Conservation (phyloP, 2,888 invertebrate genomes). For the Mesochorus sp. region DNA sequence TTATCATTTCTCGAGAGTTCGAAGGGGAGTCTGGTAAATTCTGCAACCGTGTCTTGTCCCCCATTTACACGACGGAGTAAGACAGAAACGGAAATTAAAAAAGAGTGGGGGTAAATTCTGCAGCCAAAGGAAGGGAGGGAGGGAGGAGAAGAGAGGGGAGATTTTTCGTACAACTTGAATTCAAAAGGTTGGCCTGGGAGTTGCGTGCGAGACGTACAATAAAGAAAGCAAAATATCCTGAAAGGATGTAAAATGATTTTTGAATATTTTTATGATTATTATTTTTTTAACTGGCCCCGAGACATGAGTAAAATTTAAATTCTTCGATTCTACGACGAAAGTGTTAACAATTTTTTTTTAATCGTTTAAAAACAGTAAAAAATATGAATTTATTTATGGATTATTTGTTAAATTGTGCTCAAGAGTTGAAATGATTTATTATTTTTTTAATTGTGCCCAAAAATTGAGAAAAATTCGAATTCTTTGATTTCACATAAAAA, state of each 20-base stretch:
- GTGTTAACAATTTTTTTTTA: too few relatives aligned
- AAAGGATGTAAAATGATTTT: neutral
- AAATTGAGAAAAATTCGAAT: too few relatives aligned
- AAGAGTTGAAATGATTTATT: too few relatives aligned
- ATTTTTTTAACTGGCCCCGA: too few relatives aligned
- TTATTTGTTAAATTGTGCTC: too few relatives aligned
- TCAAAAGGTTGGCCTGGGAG: conserved; percentile 34
- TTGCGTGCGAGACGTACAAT: conserved; percentile 27
- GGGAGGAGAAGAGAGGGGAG: neutral
- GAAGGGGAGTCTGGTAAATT: neutral
- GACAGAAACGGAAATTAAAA: too few relatives aligned
- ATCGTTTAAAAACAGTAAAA: too few relatives aligned
- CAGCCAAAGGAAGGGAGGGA: neutral
- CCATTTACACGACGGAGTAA: neutral
- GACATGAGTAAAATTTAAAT: too few relatives aligned
- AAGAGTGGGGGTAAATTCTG: neutral
- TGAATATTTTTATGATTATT: neutral
- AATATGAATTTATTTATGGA: too few relatives aligned
- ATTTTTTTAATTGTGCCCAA: too few relatives aligned
- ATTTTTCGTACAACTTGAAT: conserved; percentile 14
- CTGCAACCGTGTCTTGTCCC: conserved; percentile 1
- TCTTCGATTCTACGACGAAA: too few relatives aligned
- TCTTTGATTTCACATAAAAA: too few relatives aligned
- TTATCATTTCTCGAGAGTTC: neutral
- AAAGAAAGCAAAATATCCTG: neutral